Evolutionary conservation across 2,797 vertebrate genomes (phyloP).

Genomic region (Podarcis lilfordi): DNA sequence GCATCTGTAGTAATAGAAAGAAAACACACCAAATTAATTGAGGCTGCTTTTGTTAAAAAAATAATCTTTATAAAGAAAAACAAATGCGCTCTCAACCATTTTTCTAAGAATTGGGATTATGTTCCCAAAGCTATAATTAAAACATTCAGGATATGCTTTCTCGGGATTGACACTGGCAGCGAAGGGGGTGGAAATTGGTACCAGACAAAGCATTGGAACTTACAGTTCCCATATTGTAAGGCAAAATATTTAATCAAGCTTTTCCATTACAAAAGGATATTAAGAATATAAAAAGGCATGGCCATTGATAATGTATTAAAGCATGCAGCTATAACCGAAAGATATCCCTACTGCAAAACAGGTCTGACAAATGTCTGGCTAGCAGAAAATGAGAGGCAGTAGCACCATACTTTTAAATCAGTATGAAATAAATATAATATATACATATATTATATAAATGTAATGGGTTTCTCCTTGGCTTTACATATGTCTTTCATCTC

Average conservation of each 20-base stretch:
- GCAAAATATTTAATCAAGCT: background rate
- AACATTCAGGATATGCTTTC: conserved; percentile 29
- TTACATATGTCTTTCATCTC: background rate
- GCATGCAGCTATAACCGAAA: background rate
- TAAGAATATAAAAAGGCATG: background rate
- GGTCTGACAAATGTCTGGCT: conserved; percentile 24
- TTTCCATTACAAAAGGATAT: background rate
- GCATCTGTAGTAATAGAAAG: conserved; percentile 36
- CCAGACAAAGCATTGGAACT: conserved; percentile 23
- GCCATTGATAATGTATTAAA: conserved; percentile 35
- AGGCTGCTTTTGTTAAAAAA: conserved; percentile 29
- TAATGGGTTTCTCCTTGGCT: background rate
- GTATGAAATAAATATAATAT: background rate
- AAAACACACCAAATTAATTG: conserved; percentile 41
- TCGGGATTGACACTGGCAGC: conserved; percentile 19
- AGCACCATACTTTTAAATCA: background rate
- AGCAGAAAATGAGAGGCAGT: conserved; percentile 20
- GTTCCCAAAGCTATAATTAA: conserved; percentile 38
- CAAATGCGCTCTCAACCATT: background rate
- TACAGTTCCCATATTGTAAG: background rate
- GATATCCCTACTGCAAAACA: conserved; percentile 5
- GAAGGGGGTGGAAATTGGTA: conserved; percentile 23
- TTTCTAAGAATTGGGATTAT: conserved; percentile 35
- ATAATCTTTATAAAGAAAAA: conserved; percentile 44
- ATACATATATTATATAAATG: background rate